Evolutionary conservation across 1,140 invertebrate genomes (phyloP).

Genomic region (Pissodes strobi): DNA sequence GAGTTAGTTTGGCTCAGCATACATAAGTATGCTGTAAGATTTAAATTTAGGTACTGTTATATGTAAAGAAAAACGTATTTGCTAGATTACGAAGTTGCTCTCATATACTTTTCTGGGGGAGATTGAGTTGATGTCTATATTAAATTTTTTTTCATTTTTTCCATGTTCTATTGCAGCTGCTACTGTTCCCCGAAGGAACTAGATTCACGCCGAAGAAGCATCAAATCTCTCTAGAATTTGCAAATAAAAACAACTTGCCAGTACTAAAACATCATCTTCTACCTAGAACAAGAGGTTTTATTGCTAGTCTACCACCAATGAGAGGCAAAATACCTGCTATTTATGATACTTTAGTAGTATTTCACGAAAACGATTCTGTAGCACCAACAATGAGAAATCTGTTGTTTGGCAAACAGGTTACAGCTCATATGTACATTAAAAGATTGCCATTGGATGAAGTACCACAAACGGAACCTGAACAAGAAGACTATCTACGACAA

Average conservation of each 20-base stretch:
- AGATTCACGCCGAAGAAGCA: conserved; percentile 88
- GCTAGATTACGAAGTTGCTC: too few species aligned
- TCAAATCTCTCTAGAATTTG: conserved; percentile 84
- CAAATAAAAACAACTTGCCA: conserved; percentile 82
- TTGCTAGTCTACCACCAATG: conserved; percentile 72
- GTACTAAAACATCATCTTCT: conserved; percentile 87
- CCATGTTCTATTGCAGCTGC: conserved; percentile 73
- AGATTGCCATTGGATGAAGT: conserved; percentile 81
- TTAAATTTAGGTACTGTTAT: too few species aligned
- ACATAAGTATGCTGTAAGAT: too few species aligned
- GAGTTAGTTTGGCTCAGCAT: too few species aligned
- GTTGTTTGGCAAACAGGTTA: conserved; percentile 75
- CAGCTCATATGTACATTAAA: conserved; percentile 78
- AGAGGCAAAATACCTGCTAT: conserved; percentile 79
- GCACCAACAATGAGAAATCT: conserved; percentile 81
- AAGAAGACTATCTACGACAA: conserved; percentile 80
- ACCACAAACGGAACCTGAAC: conserved; percentile 77
- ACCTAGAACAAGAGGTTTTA: conserved; percentile 92
- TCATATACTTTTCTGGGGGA: too few species aligned
- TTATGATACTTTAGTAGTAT: conserved; percentile 83
- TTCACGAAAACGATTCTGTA: conserved; percentile 67
- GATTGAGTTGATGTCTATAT: too few species aligned
- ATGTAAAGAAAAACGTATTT: too few species aligned
- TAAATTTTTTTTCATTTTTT: neutral
- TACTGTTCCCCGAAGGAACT: conserved; percentile 95